Conservation (phyloP, 2,888 invertebrate genomes). For the Hyppa rectilinea region DNA sequence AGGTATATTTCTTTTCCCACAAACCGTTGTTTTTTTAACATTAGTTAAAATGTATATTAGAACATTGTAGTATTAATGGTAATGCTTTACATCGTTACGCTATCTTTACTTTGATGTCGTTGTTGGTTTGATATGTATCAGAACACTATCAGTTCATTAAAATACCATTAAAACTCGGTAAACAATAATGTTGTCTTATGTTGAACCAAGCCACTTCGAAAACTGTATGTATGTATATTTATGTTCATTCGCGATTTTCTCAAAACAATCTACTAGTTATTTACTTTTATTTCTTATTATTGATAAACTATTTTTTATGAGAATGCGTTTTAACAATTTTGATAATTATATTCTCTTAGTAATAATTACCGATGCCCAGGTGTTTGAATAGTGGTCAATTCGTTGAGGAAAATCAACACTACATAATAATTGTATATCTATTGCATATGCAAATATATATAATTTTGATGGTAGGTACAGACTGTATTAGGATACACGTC, state of each 20-base stretch:
- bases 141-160: slow-evolving; percentile 11
- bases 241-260: background rate
- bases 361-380: no score
- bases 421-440: no score
- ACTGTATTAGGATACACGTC: no score
- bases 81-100: slow-evolving; percentile 20
- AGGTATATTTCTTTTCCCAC: background rate
- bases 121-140: slow-evolving; percentile 23
- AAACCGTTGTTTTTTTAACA: background rate
- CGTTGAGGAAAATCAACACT: no score
- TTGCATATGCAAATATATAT: no score
- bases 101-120: slow-evolving; percentile 16
- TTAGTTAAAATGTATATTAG: slow-evolving; percentile 9
- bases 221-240: background rate
- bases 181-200: background rate
- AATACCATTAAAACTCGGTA: slow-evolving; percentile 15
- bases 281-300: background rate
- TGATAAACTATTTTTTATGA: background rate
- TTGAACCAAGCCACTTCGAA: background rate
- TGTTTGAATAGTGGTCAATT: no score
- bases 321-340: background rate
- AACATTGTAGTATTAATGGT: slow-evolving; percentile 6
- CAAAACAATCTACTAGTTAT: no score
- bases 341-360: no score
- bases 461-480: no score